Conservation (phyloP, 2,797 vertebrate genomes). For the Anableps anableps region DNA sequence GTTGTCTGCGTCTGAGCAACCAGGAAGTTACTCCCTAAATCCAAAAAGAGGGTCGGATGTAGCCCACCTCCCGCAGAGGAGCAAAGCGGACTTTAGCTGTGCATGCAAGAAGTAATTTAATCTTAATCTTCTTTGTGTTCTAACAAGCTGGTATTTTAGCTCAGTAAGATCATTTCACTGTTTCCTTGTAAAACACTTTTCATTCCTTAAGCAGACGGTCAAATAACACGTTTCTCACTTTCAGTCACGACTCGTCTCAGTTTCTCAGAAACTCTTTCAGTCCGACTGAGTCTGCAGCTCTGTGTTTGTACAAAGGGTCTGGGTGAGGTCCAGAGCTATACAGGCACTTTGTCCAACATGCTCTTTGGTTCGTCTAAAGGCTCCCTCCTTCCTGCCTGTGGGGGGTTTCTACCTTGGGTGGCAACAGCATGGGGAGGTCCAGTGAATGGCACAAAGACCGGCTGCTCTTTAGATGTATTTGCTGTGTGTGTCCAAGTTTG, state of each 20-base stretch:
- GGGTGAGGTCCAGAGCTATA: slow-evolving; percentile 30
- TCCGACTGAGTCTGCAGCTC: slow-evolving; percentile 1
- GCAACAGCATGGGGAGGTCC: slow-evolving; percentile 50
- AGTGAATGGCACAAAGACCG: slow-evolving; percentile 44
- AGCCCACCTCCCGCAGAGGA: neutral
- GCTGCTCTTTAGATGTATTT: slow-evolving; percentile 28
- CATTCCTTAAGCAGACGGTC: neutral
- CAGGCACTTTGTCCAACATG: slow-evolving; percentile 30
- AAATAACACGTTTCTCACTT: neutral
- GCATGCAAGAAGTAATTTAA: slow-evolving; percentile 16
- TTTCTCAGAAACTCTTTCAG: slow-evolving; percentile 27
- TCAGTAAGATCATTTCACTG: slow-evolving; percentile 15
- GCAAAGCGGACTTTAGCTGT: neutral
- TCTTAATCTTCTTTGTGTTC: slow-evolving; percentile 27
- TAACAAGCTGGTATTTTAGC: slow-evolving; percentile 4
- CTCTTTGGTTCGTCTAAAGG: slow-evolving; percentile 1
- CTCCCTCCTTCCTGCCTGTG: slow-evolving; percentile 37
- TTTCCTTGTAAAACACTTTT: slow-evolving; percentile 5
- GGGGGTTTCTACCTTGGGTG: slow-evolving; percentile 50
- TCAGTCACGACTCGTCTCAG: slow-evolving; percentile 23
- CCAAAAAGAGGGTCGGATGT: neutral
- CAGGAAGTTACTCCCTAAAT: neutral
- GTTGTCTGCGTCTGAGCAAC: neutral
- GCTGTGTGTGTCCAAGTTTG: slow-evolving; percentile 20
- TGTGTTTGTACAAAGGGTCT: slow-evolving; percentile 32